Evolutionary conservation across 2,888 invertebrate genomes (phyloP), one percentile per base, ranked within the genome.

Genomic region (Caenorhabditis sp.): DNA sequence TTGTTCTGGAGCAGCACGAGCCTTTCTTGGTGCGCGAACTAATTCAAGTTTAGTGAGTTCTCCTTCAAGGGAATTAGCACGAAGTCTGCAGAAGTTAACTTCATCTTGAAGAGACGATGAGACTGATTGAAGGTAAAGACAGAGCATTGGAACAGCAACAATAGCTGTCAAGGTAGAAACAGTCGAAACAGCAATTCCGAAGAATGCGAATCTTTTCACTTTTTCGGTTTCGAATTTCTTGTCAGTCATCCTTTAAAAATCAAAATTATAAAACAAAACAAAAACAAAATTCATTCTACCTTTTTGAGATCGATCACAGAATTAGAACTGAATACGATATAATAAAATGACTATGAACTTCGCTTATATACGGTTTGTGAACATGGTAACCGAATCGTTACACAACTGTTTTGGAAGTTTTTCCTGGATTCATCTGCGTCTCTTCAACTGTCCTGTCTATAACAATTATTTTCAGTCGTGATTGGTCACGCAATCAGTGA

Each of bases 61-160:
- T 49, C 81, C 77, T 50, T 80, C 77, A 61, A 82, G 82, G 27
- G 79, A 75, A 10, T 68, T 66, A 53, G 82, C 77, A 19, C 78
- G 72, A 31, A 71, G 72, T 49, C 82, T 79, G 68, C 84, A 84
- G 77, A 81, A 84, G 70, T 83, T 81, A 68, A 83, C 76, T 71
- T 84, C 84, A 61, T 83, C 80, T 62, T 81, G 78, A 65, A 84
- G 77, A 50, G 79, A 71, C 26, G 83, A 81, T 61, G 83, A 83
- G 10, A 84, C 79, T n/a, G 79, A 79, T 69, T 83, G 83, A 53
- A 80, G 78, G 68, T 78, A 80, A 21, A 80, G 66, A 57, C 80
- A 80, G 54, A 80, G 75, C 80, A 80, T 80, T 62, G 80, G 80
- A 55, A 80, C 80, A 31, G 78, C 80, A 43, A 80, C 75, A 54